Evolutionary conservation across 1,140 invertebrate genomes (phyloP).

Genomic region (Neotoxoptera formosana): DNA sequence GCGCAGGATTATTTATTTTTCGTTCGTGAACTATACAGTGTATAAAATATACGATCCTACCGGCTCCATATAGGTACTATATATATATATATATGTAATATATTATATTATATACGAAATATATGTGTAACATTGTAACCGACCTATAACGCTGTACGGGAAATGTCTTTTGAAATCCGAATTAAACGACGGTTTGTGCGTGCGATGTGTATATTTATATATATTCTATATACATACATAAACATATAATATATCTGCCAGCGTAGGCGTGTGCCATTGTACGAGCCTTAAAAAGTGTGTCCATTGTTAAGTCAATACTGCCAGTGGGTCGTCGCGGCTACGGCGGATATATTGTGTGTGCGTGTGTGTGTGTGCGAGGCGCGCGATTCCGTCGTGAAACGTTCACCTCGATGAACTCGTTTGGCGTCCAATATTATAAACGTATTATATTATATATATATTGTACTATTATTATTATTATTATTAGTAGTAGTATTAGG

Average conservation of each 20-base stretch:
- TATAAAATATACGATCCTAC: neutral
- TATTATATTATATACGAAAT: neutral
- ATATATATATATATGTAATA: neutral
- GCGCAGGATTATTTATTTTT: neutral
- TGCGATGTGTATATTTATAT: neutral
- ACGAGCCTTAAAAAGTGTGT: conserved; percentile 8
- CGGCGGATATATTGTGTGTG: neutral
- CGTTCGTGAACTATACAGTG: neutral
- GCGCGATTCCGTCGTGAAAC: conserved; percentile 5
- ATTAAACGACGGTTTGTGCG: conserved; percentile 16
- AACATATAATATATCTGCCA: neutral
- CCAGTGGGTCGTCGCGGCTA: neutral
- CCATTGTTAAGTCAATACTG: conserved; percentile 31
- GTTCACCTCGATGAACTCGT: conserved; percentile 33
- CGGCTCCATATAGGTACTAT: neutral
- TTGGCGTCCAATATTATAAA: neutral
- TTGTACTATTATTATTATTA: neutral
- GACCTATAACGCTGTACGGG: neutral
- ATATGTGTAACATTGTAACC: conserved; percentile 11
- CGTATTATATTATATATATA: neutral
- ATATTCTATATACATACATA: neutral
- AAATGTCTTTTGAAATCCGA: neutral
- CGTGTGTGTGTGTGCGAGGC: neutral
- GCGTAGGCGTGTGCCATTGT: conserved; percentile 19
- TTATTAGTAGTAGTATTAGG: neutral